These are phyloP conservation scores for Oxyteleia sp. DNA, from an alignment of 2,888 invertebrate species.

Conservation along the genomic window DNA sequence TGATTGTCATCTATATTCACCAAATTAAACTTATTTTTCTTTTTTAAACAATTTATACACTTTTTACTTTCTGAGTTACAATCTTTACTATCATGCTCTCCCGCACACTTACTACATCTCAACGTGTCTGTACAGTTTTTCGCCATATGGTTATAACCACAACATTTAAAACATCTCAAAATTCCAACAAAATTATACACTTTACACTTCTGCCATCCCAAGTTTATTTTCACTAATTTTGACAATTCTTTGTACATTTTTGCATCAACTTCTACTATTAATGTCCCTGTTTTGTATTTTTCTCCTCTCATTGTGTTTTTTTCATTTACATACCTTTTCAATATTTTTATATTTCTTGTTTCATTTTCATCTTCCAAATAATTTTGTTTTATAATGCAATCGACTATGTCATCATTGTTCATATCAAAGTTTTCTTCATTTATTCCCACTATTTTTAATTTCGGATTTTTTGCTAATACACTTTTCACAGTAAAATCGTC, in stretches of 20 bases:
- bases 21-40: too few relatives aligned
- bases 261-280: conserved; percentile 3
- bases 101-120: conserved; percentile 19
- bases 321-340: neutral
- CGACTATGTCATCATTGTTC: neutral
- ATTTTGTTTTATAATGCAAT: conserved; percentile 21
- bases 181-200: conserved; percentile 3
- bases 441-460: conserved; percentile 23
- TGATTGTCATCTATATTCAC: neutral
- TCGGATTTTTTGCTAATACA: conserved; percentile 3
- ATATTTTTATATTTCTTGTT: conserved; percentile 5
- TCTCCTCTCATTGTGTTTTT: neutral
- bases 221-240: conserved; percentile 6
- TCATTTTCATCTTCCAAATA: neutral
- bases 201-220: conserved; percentile 20
- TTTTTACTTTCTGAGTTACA: too few relatives aligned
- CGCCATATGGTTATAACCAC: conserved; percentile 16
- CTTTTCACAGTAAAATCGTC: neutral
- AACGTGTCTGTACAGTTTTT: neutral
- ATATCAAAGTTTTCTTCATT: conserved; percentile 11
- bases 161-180: conserved; percentile 25
- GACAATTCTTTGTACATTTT: conserved; percentile 17
- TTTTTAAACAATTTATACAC: too few relatives aligned
- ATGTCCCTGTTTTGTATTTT: neutral
- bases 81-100: too few relatives aligned